A percentile compares a stretch with the other conserved stretches of the same genome.
Evolutionary conservation across 2,888 invertebrate species (phyloP).

Genomic region (Pantelozetes paolii): DNA sequence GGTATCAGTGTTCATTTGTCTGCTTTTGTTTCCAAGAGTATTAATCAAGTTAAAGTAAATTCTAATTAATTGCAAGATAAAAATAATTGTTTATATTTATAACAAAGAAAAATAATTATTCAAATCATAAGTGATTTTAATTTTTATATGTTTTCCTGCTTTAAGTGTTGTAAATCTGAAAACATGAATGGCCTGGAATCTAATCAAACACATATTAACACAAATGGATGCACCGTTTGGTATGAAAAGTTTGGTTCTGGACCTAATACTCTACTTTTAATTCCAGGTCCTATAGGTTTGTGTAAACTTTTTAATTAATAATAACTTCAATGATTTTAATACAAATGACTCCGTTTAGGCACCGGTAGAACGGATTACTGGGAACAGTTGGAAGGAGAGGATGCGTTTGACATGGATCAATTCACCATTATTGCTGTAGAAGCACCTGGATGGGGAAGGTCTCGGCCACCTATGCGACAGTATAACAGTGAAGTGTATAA

Average conservation of each 20-base stretch:
- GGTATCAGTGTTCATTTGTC: no score
- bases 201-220: constrained; percentile 53
- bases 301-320: not conserved
- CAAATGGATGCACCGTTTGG: constrained; percentile 62
- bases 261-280: constrained; percentile 61
- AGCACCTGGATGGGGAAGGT: constrained; percentile 38
- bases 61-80: no score
- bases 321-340: not conserved
- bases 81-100: no score
- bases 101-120: no score
- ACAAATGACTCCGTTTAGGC: not conserved
- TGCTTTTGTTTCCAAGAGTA: no score
- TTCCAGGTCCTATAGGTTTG: constrained; percentile 64
- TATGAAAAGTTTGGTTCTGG: constrained; percentile 63
- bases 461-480: constrained; percentile 17
- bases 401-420: constrained; percentile 5
- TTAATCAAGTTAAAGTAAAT: no score
- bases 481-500: not conserved
- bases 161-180: no score
- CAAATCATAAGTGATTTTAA: no score
- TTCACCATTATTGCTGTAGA: constrained; percentile 32
- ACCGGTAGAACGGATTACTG: not conserved
- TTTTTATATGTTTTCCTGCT: no score
- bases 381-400: not conserved
- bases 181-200: not conserved